Base-by-base conservation (phyloP, 2,888 invertebrate species). In the Agrochola circellaris region DNA sequence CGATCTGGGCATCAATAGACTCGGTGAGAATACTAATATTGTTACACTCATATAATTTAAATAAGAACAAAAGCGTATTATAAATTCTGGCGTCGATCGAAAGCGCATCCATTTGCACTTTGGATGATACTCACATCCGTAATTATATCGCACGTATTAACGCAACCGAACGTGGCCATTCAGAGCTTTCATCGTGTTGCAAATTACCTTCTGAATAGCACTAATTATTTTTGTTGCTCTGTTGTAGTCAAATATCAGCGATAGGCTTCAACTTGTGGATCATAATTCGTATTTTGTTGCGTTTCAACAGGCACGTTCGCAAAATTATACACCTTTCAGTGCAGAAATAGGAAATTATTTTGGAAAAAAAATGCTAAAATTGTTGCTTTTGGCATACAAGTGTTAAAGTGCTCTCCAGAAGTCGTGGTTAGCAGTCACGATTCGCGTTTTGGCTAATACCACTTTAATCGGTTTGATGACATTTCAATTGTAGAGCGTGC, bases 61-160 rank as follows among this genome's bases (percentile, higher is more conserved):
- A 87, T 83, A 83, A 78, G 84, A 87, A 87, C 80, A 87, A 84
- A 82, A 79, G 77, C 76, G 42, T 42, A 65, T 86, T 83, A 80
- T 77, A 74, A 61, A 84, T 86, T 87, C 89, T 68, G 78, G 54
- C 62, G 75, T 75, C 82, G 80, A 81, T 77, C 71, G 79, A 84
- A 81, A 81, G 73, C 82, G 81, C 80, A 86, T 86, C 78, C 82
- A 87, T 82, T 81, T 82, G 79, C 82, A 79, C 75, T 82, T 79
- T 72, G 73, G 80, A 82, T 82, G 75, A 68, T 81, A 72, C 82
- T 70, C 76, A 81, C 80, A 86, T 88, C 79, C 83, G 73, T 87
- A 83, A 82, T 88, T 87, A 85, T 88, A 82, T 75, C 80, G 75
- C 83, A 74, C 77, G 77, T 87, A 79, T 75, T 82, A 79, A 69